Evolutionary conservation across 2,113 vertebrate species (phyloP).

Genomic region (Quiscalus mexicanus): DNA sequence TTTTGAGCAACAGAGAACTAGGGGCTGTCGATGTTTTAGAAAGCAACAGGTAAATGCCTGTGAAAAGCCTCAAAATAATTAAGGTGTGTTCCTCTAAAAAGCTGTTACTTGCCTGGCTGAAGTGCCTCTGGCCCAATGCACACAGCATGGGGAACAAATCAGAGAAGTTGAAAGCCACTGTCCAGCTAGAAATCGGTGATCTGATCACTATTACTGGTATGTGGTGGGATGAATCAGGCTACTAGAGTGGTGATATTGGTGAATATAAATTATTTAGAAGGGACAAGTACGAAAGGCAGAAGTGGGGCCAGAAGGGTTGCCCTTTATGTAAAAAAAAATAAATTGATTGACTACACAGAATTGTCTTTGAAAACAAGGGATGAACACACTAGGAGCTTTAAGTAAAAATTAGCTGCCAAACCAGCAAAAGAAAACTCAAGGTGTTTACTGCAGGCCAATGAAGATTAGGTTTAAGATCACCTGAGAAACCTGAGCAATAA

Average conservation of each 20-base stretch:
- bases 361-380: background rate
- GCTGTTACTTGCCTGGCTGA: fast-evolving
- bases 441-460: background rate
- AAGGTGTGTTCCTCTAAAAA: background rate
- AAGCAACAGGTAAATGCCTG: background rate
- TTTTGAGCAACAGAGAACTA: background rate
- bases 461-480: background rate
- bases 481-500: background rate
- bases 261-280: background rate
- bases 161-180: background rate
- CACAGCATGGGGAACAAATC: background rate
- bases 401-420: background rate
- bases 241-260: background rate
- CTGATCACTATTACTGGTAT: background rate
- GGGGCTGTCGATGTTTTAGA: background rate
- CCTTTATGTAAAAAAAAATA: background rate
- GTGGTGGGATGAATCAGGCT: background rate
- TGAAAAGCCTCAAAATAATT: background rate
- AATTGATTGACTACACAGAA: background rate
- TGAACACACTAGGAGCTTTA: background rate
- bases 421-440: background rate
- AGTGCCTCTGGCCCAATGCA: background rate
- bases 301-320: fast-evolving
- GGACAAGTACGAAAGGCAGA: background rate
- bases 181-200: background rate